phyloP scores from a whole-genome alignment of 2,888 invertebrate species.

The Leptopilina syphax region DNA sequence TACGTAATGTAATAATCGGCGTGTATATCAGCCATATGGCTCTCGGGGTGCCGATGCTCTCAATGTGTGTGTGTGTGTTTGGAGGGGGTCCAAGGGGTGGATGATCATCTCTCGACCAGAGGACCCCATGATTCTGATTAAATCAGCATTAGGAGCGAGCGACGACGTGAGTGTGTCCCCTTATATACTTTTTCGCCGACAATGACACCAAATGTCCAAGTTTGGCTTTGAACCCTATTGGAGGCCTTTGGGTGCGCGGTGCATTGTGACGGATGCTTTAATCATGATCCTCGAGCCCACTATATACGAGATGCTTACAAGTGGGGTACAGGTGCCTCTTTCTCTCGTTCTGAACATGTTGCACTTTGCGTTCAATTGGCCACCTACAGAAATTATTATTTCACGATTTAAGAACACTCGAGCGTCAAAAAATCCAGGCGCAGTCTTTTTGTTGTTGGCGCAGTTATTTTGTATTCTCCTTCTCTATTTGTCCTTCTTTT shows the following conservation, averaged over 20 bases:
- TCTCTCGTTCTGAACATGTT: slow-evolving; percentile 62
- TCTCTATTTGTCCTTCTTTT: too few species aligned
- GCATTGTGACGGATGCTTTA: slow-evolving; percentile 63
- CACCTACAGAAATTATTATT: slow-evolving; percentile 42
- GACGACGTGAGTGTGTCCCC: slow-evolving; percentile 59
- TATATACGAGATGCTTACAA: slow-evolving; percentile 54
- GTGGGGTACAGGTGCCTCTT: slow-evolving; percentile 59
- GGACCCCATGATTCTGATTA: slow-evolving; percentile 70
- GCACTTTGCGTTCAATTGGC: slow-evolving; percentile 70
- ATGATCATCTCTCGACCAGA: slow-evolving; percentile 3
- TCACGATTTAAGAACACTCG: slow-evolving; percentile 32
- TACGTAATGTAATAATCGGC: slow-evolving; percentile 76
- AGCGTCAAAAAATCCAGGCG: slow-evolving; percentile 17
- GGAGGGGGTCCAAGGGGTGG: slow-evolving; percentile 46
- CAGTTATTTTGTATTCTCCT: too few species aligned
- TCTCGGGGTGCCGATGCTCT: slow-evolving; percentile 51
- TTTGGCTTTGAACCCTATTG: slow-evolving; percentile 40
- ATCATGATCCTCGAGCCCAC: slow-evolving; percentile 59
- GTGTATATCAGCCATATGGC: slow-evolving; percentile 75
- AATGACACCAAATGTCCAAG: slow-evolving; percentile 75
- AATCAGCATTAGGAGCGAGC: slow-evolving; percentile 74
- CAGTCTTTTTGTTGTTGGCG: background rate
- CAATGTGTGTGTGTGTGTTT: slow-evolving; percentile 2
- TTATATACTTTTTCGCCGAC: slow-evolving; percentile 52
- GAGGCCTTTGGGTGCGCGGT: slow-evolving; percentile 29